These are phyloP conservation scores for Peromyscus attwateri DNA, from an alignment of 2,797 vertebrate genomes.

Conservation along the genomic window DNA sequence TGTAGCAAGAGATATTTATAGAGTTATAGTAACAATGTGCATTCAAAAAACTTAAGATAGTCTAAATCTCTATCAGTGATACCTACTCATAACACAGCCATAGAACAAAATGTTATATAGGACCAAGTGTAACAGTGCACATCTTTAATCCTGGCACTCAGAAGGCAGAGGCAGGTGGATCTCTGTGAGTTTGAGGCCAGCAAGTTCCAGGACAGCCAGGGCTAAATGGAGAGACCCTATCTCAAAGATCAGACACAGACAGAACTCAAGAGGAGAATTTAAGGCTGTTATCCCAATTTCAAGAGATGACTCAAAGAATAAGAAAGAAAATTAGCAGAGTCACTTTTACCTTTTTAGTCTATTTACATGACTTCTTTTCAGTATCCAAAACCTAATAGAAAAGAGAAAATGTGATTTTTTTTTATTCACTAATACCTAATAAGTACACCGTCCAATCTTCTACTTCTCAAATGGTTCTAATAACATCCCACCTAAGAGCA, in stretches of 20 bases:
- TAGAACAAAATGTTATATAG: not conserved
- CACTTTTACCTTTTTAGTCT: constrained; percentile 75
- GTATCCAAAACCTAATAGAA: constrained; percentile 76
- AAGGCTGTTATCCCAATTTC: constrained; percentile 27
- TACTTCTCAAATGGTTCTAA: constrained; percentile 34
- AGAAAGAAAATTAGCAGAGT: constrained; percentile 38
- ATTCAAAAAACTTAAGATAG: not conserved
- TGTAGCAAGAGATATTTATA: not conserved
- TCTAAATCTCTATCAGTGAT: not conserved
- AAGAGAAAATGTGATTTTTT: constrained; percentile 44
- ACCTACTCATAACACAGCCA: not conserved
- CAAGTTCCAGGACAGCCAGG: not conserved
- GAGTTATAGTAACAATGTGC: not conserved
- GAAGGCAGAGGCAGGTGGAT: not conserved
- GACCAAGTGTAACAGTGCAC: not conserved
- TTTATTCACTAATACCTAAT: constrained; percentile 3
- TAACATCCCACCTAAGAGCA: constrained; percentile 24
- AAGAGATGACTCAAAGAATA: constrained; percentile 32
- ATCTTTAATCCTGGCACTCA: not conserved
- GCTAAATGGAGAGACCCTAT: not conserved
- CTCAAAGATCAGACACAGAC: not conserved
- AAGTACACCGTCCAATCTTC: not conserved
- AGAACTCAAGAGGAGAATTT: constrained; percentile 12
- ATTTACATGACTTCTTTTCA: constrained; percentile 78
- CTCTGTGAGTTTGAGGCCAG: not conserved